A percentile compares a stretch with the other conserved stretches of the same genome.
These are phyloP conservation scores for Holothuria scabra DNA, from an alignment of 53 echinoderm and acorn worm genomes.

Conservation along the genomic window DNA sequence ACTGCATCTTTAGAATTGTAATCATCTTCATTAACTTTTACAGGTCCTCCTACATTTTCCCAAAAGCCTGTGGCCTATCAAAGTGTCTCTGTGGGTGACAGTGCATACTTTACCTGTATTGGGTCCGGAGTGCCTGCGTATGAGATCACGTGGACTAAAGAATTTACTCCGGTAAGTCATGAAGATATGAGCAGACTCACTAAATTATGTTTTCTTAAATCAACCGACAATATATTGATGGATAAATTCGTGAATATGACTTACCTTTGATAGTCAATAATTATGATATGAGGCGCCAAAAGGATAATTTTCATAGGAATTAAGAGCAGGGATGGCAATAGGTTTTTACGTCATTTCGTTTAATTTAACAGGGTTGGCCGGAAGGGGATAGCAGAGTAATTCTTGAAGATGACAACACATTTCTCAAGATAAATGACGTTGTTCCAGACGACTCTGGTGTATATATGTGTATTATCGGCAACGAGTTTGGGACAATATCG, in stretches of 20 bases:
- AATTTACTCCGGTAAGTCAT: slow-evolving; percentile 54
- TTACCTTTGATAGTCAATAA: background rate
- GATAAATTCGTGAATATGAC: too few relatives aligned
- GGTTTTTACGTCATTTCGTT: too few relatives aligned
- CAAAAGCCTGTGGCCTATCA: slow-evolving; percentile 56
- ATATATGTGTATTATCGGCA: slow-evolving; percentile 75
- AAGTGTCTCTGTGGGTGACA: slow-evolving; percentile 61
- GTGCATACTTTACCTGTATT: slow-evolving; percentile 64
- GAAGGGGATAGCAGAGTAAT: background rate
- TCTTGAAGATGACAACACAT: slow-evolving; percentile 42
- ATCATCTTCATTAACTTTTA: too few relatives aligned
- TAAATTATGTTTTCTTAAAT: background rate
- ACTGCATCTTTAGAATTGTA: too few relatives aligned
- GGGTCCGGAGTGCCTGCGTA: slow-evolving; percentile 67
- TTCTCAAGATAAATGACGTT: slow-evolving; percentile 29
- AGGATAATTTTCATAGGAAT: too few relatives aligned
- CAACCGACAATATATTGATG: too few relatives aligned
- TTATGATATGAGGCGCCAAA: background rate
- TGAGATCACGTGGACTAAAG: slow-evolving; percentile 70
- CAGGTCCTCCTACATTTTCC: slow-evolving; percentile 79
- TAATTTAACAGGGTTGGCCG: background rate
- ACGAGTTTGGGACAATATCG: slow-evolving; percentile 62
- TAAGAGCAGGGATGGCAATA: too few relatives aligned
- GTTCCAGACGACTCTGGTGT: slow-evolving; percentile 64
- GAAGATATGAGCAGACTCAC: too few relatives aligned